Evolutionary conservation across 2,888 invertebrate species (phyloP), one percentile per base, ranked within the genome.

Genomic region (Brachyptera putata): DNA sequence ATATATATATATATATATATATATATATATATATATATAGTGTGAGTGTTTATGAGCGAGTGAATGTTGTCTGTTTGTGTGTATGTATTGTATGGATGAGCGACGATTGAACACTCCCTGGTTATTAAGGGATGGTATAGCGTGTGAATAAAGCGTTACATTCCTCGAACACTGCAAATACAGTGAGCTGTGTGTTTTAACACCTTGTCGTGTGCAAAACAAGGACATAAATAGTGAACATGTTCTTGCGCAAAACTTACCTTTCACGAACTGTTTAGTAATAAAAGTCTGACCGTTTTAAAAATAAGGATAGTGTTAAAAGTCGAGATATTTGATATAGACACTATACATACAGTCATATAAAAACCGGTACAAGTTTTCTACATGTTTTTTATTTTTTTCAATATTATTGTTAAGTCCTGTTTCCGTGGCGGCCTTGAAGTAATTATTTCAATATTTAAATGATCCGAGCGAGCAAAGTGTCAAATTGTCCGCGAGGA

Each of bases 131-230:
- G n/a, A n/a, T n/a, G n/a, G n/a, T n/a, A n/a, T n/a, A n/a, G n/a
- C n/a, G n/a, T n/a, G n/a, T n/a, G n/a, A n/a, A n/a, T n/a, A n/a
- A n/a, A n/a, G n/a, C n/a, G n/a, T n/a, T n/a, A n/a, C n/a, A 56
- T 43, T 30, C n/a, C 58, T 18, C 53, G 72, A 72, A 63, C 50
- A 30, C n/a, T n/a, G n/a, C 58, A 49, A 58, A 63, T 61, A 56
- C 56, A 22, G 41, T 34, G 50, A 34, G 24, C 30, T 25, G 24
- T 60, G 55, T 56, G 48, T 59, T 56, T 56, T n/a, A n/a, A n/a
- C n/a, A n/a, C n/a, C n/a, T n/a, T n/a, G n/a, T n/a, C n/a, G n/a
- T 70, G 66, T 74, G 74, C 74, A 73, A 73, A 70, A 73, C 53
- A 53, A 53, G 53, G 53, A 53, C 53, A 53, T 53, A 36, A 21